These are phyloP conservation scores for Siniperca knerii DNA, from an alignment of 2,113 vertebrate genomes.

Conservation along the genomic window DNA sequence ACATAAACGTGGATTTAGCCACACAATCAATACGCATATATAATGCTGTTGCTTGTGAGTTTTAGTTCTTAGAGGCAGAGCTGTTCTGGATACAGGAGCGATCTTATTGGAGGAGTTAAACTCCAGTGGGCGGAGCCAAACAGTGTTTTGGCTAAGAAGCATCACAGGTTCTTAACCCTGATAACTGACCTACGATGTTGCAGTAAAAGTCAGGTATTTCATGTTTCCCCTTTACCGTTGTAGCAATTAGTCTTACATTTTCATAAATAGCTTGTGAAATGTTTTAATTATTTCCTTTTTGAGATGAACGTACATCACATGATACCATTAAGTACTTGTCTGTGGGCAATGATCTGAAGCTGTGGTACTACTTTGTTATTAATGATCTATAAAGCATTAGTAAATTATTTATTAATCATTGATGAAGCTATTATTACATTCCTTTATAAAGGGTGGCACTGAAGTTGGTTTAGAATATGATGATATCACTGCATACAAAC, in stretches of 20 bases:
- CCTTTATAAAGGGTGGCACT: not conserved
- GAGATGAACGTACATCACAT: not conserved
- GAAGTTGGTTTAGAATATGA: too few species aligned
- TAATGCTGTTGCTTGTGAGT: not conserved
- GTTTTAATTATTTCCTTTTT: not conserved
- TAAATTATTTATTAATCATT: not conserved
- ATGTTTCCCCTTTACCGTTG: not conserved
- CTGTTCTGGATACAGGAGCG: slow-evolving; percentile 2
- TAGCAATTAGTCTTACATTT: too few species aligned
- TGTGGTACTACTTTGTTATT: not conserved
- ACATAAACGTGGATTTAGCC: slow-evolving; percentile 32
- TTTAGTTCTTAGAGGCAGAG: not conserved
- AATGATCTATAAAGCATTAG: not conserved
- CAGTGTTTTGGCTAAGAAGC: not conserved
- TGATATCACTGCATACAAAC: not conserved
- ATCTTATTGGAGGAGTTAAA: not conserved
- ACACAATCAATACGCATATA: slow-evolving; percentile 1
- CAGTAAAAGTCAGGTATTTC: not conserved
- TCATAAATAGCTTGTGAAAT: too few species aligned
- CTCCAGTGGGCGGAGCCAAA: not conserved
- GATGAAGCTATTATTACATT: not conserved
- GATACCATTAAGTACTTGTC: not conserved
- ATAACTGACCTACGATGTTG: not conserved
- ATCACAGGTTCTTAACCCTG: not conserved
- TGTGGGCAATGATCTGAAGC: not conserved